Evolutionary conservation across 2,797 vertebrate genomes (phyloP).

Genomic region (Enteromius mattozi): DNA sequence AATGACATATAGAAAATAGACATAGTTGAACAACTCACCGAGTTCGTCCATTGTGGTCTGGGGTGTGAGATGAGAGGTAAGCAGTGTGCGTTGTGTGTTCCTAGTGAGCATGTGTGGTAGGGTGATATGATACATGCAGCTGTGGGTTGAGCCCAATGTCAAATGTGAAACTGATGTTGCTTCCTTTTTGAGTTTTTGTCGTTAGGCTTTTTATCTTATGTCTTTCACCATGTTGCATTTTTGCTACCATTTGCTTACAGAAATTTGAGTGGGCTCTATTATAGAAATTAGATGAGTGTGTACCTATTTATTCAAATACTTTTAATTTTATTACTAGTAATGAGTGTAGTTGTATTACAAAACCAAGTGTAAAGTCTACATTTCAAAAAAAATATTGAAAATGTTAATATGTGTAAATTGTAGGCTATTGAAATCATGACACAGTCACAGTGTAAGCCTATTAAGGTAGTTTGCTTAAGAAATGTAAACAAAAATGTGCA

Average conservation of each 20-base stretch:
- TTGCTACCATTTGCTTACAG: neutral
- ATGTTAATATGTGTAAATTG: neutral
- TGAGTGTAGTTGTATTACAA: neutral
- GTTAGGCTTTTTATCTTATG: neutral
- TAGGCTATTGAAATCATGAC: neutral
- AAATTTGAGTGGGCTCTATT: neutral
- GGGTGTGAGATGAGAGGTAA: neutral
- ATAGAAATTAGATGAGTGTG: neutral
- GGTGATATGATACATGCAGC: neutral
- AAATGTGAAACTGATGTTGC: constrained; percentile 27
- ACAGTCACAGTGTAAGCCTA: neutral
- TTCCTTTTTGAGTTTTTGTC: constrained; percentile 19
- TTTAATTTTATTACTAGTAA: neutral
- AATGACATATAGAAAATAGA: neutral
- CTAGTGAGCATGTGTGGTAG: neutral
- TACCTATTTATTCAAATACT: neutral
- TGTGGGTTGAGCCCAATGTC: constrained; percentile 18
- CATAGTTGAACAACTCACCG: constrained; percentile 39
- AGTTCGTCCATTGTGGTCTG: constrained; percentile 56
- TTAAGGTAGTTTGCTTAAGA: neutral
- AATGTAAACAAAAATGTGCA: neutral
- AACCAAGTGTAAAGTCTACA: neutral
- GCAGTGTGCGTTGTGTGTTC: neutral
- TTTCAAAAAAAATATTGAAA: neutral
- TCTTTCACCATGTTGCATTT: neutral